These are phyloP conservation scores for Sigmodon hispidus DNA, from an alignment of 2,113 vertebrate genomes.

Conservation along the genomic window DNA sequence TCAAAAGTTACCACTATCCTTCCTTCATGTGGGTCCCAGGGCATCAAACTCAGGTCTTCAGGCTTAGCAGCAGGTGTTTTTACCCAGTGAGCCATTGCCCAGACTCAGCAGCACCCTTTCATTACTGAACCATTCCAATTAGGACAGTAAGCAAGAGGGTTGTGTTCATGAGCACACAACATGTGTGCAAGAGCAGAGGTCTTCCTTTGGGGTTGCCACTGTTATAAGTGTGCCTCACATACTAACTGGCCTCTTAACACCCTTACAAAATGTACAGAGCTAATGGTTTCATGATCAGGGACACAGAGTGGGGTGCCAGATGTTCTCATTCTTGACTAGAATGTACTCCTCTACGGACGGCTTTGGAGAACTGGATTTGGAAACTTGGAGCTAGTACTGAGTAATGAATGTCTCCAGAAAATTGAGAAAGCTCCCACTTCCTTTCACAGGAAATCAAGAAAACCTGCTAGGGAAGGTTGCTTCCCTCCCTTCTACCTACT, in stretches of 20 bases:
- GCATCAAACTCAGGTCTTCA: too few relatives aligned
- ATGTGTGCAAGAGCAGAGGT: fast-evolving
- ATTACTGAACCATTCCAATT: fast-evolving
- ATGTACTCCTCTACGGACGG: neutral
- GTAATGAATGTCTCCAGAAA: neutral
- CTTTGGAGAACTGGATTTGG: neutral
- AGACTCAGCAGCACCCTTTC: neutral
- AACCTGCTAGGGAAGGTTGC: neutral
- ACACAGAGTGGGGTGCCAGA: neutral
- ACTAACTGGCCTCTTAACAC: neutral
- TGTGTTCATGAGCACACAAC: neutral
- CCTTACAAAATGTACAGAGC: neutral
- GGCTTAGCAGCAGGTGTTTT: neutral
- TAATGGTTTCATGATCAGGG: neutral
- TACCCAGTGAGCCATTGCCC: neutral
- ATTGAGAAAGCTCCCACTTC: neutral
- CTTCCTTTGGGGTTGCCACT: too few relatives aligned
- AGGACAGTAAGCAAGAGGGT: neutral
- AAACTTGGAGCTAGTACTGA: neutral
- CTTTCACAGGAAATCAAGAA: neutral
- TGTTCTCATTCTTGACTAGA: neutral
- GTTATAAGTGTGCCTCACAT: too few relatives aligned
- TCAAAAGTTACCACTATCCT: neutral
- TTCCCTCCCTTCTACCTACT: fast-evolving
- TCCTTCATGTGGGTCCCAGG: neutral